Conservation (phyloP, 2,113 vertebrate genomes). For the Hylia prasina region DNA sequence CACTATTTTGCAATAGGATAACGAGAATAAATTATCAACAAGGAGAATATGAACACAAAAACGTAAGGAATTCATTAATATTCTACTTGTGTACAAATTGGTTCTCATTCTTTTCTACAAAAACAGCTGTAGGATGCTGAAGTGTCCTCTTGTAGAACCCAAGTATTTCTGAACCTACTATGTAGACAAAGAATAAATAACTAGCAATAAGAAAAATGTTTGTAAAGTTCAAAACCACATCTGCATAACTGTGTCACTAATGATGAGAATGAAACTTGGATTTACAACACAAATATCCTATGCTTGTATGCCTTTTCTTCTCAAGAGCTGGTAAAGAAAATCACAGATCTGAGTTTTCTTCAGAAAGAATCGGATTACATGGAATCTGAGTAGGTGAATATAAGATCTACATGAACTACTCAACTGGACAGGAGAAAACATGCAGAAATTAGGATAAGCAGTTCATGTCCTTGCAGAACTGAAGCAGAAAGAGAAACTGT, state of each 20-base stretch:
- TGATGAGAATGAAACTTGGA: not conserved
- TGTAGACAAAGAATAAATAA: not conserved
- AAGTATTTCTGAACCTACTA: not conserved
- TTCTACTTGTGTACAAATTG: not conserved
- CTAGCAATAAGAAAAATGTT: not conserved
- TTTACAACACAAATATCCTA: not conserved
- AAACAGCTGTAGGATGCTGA: not conserved
- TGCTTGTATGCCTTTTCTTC: not conserved
- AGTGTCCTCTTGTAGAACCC: not conserved
- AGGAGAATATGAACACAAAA: not conserved
- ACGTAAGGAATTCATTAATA: not conserved
- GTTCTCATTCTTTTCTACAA: not conserved
- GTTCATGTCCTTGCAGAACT: not conserved
- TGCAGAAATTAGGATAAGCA: not conserved
- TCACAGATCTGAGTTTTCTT: not conserved
- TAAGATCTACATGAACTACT: not conserved
- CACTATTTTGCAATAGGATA: not conserved
- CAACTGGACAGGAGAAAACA: not conserved
- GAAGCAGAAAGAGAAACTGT: not conserved
- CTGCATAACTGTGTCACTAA: not conserved
- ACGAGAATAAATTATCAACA: not conserved
- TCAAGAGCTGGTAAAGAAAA: not conserved
- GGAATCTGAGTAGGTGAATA: not conserved
- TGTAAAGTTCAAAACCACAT: not conserved
- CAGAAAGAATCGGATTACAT: not conserved